These are phyloP conservation scores for Caloenas nicobarica DNA, from an alignment of 2,113 vertebrate species.

Conservation along the genomic window DNA sequence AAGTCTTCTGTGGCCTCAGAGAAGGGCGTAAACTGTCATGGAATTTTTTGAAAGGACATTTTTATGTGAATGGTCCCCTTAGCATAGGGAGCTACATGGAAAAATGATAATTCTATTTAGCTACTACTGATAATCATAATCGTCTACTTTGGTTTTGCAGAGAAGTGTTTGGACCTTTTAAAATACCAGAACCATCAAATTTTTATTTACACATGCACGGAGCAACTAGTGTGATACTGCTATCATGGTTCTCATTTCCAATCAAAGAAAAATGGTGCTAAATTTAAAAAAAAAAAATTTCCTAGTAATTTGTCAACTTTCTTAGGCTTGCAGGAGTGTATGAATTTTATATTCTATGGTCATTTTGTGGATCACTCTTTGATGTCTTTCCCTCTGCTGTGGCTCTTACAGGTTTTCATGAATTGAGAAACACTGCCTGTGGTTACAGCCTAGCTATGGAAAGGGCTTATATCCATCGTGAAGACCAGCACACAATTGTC, in stretches of 20 bases:
- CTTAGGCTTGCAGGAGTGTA: neutral
- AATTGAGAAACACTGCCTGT: neutral
- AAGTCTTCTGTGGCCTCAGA: neutral
- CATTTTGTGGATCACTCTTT: neutral
- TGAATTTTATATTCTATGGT: neutral
- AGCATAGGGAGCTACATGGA: rapidly evolving
- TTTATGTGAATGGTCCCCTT: neutral
- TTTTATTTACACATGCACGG: neutral
- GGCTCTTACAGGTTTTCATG: neutral
- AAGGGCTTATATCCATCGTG: neutral
- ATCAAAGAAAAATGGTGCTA: neutral
- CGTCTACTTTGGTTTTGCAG: neutral
- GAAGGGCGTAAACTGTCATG: neutral
- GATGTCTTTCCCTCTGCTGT: neutral
- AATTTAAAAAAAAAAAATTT: neutral
- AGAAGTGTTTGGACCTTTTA: neutral
- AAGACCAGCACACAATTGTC: neutral
- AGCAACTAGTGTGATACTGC: neutral
- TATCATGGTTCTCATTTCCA: neutral
- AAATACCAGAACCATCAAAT: neutral
- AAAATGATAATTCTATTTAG: neutral
- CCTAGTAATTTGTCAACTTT: neutral
- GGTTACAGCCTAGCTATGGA: neutral
- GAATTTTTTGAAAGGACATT: neutral
- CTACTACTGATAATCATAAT: neutral